Conservation (phyloP, 2,888 invertebrate species). For the Anthoptus insignis region DNA sequence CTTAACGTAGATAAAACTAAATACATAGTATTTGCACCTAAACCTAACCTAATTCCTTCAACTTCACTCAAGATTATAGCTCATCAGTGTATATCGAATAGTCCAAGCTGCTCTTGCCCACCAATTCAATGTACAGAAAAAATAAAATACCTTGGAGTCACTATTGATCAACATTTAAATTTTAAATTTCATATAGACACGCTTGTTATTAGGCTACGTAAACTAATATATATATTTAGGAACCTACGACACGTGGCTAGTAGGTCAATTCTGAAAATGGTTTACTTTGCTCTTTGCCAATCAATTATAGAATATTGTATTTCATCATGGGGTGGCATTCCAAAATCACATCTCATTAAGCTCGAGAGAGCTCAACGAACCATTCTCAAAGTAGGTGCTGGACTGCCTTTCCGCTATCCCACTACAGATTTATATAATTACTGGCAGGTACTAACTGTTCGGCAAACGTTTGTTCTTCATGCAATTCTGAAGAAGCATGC, state of each 20-base stretch:
- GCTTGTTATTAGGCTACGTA: not conserved
- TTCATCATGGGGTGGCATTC: constrained; percentile 21
- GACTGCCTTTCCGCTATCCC: not conserved
- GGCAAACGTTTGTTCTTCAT: no score
- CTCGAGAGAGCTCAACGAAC: constrained; percentile 19
- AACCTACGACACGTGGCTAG: not conserved
- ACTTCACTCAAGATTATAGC: not conserved
- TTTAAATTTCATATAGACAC: constrained; percentile 9
- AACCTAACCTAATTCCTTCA: no score
- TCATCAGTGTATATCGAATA: not conserved
- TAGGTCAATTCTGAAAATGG: not conserved
- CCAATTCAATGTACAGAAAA: not conserved
- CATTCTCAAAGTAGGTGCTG: not conserved
- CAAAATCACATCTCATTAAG: constrained; percentile 24
- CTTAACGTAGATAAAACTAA: no score
- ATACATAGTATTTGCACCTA: no score
- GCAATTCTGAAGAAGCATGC: no score
- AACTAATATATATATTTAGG: constrained; percentile 14
- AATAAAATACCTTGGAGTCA: constrained; percentile 12
- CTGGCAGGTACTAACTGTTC: no score
- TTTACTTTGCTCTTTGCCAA: constrained; percentile 3
- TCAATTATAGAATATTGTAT: constrained; percentile 19
- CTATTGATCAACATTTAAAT: not conserved
- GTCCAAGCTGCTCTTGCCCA: not conserved
- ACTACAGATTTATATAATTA: no score